Evolutionary conservation across 1,140 invertebrate species (phyloP).

Genomic region (Drosophila ambigua): DNA sequence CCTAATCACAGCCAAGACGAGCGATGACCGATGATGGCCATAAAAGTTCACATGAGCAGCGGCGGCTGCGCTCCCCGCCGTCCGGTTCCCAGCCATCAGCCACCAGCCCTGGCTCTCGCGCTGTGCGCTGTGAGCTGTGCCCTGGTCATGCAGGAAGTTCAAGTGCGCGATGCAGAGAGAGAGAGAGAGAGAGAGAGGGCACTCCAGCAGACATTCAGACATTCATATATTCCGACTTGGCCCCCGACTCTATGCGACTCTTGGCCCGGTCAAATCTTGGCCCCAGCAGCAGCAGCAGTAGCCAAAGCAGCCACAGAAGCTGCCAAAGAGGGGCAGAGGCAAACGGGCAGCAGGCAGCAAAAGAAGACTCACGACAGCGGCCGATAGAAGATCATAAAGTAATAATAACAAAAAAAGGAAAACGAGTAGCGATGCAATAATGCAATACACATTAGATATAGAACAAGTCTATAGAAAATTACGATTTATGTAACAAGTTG

Average conservation of each 20-base stretch:
- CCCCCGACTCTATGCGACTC: constrained; percentile 5
- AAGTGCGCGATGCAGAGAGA: constrained; percentile 50
- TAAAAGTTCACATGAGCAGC: constrained; percentile 50
- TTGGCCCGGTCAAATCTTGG: constrained; percentile 36
- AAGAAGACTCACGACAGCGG: not conserved
- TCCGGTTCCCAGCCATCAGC: not conserved
- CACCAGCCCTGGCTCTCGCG: not conserved
- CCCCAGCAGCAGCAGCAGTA: constrained; percentile 8
- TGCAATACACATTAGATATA: constrained; percentile 77
- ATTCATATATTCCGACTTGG: constrained; percentile 10
- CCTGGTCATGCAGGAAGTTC: constrained; percentile 76
- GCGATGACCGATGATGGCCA: constrained; percentile 64
- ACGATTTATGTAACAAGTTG: constrained; percentile 80
- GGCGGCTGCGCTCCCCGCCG: not conserved
- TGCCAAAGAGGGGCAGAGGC: too few relatives aligned
- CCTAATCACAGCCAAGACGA: constrained; percentile 67
- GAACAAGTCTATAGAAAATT: constrained; percentile 79
- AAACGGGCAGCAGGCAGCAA: not conserved
- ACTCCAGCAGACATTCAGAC: constrained; percentile 4
- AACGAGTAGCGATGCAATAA: constrained; percentile 65
- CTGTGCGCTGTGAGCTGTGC: too few relatives aligned
- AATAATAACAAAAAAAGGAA: constrained; percentile 36
- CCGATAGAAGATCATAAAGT: constrained; percentile 38
- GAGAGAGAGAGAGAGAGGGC: constrained; percentile 4
- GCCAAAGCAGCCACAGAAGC: constrained; percentile 13